A percentile compares a stretch with the other conserved stretches of the same genome.
phyloP scores from a whole-genome alignment of 2,113 vertebrate genomes.

The Steatornis caripensis region DNA sequence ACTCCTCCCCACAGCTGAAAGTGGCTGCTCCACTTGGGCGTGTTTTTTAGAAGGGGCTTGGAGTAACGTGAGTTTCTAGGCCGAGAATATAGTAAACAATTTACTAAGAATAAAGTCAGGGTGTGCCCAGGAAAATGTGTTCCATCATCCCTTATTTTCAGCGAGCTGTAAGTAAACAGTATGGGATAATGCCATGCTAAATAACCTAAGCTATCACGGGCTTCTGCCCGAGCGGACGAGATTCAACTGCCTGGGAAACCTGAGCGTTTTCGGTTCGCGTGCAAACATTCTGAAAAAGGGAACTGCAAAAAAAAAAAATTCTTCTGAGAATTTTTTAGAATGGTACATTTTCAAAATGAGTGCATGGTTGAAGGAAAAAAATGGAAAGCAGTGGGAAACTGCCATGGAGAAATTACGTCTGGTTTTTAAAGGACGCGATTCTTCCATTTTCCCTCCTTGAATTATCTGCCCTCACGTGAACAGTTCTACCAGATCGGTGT shows the following conservation, averaged over 20 bases:
- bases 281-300: not conserved
- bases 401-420: not conserved
- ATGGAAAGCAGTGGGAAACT: not conserved
- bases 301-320: not conserved
- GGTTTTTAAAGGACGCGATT: not conserved
- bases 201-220: rapidly evolving
- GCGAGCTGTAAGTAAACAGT: not conserved
- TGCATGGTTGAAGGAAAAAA: not conserved
- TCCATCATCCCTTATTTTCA: not conserved
- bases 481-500: not conserved
- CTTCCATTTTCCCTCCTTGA: not conserved
- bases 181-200: not conserved
- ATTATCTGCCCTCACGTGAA: not conserved
- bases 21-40: not conserved
- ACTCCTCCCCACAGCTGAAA: not conserved
- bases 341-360: not conserved
- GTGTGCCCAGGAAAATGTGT: not conserved
- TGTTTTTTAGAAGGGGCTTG: not conserved
- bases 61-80: not conserved
- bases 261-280: not conserved
- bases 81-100: not conserved
- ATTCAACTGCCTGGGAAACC: not conserved
- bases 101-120: not conserved
- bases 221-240: rapidly evolving
- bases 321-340: not conserved